Evolutionary conservation across 2,113 vertebrate genomes (phyloP).

Genomic region (Cyprinodon brontotheroides): DNA sequence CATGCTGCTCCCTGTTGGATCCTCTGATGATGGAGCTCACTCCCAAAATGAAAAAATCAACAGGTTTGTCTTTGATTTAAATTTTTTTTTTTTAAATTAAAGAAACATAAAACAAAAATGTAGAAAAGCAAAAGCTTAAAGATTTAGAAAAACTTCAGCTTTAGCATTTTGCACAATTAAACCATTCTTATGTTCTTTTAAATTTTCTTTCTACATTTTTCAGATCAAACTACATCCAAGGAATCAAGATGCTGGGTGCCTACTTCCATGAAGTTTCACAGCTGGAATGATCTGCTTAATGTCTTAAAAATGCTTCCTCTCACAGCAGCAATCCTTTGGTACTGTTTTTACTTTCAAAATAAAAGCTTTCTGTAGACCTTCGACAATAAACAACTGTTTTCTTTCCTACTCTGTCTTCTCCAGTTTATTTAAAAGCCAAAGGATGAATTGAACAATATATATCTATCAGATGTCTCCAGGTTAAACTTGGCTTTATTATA

Average conservation of each 20-base stretch:
- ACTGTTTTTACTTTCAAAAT: background rate
- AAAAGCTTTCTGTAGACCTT: background rate
- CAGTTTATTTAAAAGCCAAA: background rate
- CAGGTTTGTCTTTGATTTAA: constrained; percentile 76
- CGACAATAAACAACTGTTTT: constrained; percentile 39
- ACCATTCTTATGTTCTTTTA: background rate
- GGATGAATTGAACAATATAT: background rate
- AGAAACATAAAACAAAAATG: rapidly evolving
- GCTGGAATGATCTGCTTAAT: constrained; percentile 75
- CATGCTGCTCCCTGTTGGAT: constrained; percentile 94
- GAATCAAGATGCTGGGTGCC: constrained; percentile 90
- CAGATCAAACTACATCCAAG: constrained; percentile 94
- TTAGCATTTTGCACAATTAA: background rate
- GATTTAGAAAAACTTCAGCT: background rate
- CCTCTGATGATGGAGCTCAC: constrained; percentile 94
- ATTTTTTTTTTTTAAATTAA: rapidly evolving
- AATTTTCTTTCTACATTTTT: background rate
- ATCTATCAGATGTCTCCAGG: background rate
- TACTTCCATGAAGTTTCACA: constrained; percentile 94
- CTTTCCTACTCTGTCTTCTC: constrained; percentile 17
- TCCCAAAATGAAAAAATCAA: constrained; percentile 98
- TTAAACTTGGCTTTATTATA: too few relatives aligned
- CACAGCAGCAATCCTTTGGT: constrained; percentile 7
- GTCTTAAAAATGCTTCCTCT: background rate
- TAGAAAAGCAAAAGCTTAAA: background rate